A percentile compares a stretch with the other conserved stretches of the same genome.
Evolutionary conservation across 2,797 vertebrate genomes (phyloP).

Genomic region (Takifugu rubripes): DNA sequence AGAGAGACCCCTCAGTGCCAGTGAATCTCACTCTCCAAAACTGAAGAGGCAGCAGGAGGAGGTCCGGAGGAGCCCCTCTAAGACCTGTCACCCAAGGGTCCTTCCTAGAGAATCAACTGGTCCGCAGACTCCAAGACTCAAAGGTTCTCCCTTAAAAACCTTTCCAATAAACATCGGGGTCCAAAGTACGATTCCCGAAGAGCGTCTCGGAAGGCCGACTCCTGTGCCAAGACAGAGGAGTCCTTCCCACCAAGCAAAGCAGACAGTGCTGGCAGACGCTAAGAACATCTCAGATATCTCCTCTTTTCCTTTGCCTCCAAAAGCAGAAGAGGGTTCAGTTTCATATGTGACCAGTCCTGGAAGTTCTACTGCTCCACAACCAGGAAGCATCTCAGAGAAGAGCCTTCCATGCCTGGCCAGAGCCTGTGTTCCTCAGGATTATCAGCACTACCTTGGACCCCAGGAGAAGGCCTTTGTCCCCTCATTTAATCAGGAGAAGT

Average conservation of each 20-base stretch:
- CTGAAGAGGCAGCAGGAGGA: constrained; percentile 44
- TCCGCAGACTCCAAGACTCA: constrained; percentile 39
- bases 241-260: constrained; percentile 40
- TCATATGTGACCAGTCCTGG: constrained; percentile 6
- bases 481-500: constrained; percentile 23
- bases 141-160: constrained; percentile 60
- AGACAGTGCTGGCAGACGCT: constrained; percentile 14
- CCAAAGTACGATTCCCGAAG: constrained; percentile 36
- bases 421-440: constrained; percentile 51
- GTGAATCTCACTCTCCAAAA: constrained; percentile 27
- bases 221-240: constrained; percentile 44
- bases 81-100: constrained; percentile 60
- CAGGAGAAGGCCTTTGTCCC: constrained; percentile 42
- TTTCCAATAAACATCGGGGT: constrained; percentile 55
- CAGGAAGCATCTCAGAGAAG: constrained; percentile 24
- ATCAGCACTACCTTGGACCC: constrained; percentile 53
- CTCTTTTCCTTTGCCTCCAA: constrained; percentile 15
- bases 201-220: constrained; percentile 41
- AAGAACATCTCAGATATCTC: constrained; percentile 19
- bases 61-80: constrained; percentile 55
- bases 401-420: constrained; percentile 32
- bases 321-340: constrained; percentile 7
- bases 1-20: constrained; percentile 23
- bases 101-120: constrained; percentile 55
- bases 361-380: neutral